Conservation (phyloP, 2,797 vertebrate species). For the Enoplosus armatus region DNA sequence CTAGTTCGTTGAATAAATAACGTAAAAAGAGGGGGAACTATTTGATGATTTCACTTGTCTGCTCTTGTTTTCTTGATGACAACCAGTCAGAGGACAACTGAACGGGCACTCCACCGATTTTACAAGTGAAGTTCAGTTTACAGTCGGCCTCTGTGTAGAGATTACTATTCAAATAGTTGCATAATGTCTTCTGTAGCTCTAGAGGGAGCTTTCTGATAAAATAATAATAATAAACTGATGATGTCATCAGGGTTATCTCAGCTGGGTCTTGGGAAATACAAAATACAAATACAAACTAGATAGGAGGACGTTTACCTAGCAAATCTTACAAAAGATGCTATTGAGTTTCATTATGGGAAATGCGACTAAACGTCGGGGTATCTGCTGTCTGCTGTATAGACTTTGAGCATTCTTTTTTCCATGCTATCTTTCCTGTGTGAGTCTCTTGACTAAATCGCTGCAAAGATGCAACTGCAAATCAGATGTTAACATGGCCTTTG, state of each 20-base stretch:
- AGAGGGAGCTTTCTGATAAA: background rate
- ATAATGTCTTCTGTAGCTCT: background rate
- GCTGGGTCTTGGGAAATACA: background rate
- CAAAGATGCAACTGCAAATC: background rate
- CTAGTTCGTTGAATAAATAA: background rate
- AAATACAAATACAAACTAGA: background rate
- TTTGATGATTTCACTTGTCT: background rate
- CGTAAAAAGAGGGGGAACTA: background rate
- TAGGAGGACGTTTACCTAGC: background rate
- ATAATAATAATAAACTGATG: too few relatives aligned
- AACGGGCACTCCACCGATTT: background rate
- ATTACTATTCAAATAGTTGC: background rate
- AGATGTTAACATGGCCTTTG: constrained; percentile 20
- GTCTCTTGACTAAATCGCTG: background rate
- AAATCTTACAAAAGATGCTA: too few relatives aligned
- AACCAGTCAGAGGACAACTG: background rate
- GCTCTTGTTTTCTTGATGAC: background rate
- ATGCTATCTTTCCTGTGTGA: background rate
- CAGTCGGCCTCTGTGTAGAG: background rate
- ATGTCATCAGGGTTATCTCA: background rate
- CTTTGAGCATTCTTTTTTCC: background rate
- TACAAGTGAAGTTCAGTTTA: background rate
- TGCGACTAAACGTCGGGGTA: background rate
- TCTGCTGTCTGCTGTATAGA: background rate
- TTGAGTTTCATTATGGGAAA: background rate